Evolutionary conservation across 23 tunicate genomes (phyloP).

Genomic region (Corella eumyota): DNA sequence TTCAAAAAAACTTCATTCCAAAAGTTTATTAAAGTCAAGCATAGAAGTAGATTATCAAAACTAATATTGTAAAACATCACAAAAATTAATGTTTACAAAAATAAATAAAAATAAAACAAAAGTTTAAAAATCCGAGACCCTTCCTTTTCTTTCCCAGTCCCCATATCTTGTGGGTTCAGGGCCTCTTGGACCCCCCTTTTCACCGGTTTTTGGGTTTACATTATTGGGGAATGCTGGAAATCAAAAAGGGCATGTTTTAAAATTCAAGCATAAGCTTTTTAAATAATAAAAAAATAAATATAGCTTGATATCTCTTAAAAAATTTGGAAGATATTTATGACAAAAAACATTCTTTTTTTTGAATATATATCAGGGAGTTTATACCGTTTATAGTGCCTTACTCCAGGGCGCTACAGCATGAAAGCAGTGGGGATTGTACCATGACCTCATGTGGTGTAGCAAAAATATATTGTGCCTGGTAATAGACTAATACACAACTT

Average conservation of each 20-base stretch:
- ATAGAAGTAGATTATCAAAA: too few species aligned
- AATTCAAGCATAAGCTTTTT: background rate
- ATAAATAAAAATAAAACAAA: background rate
- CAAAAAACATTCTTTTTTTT: too few species aligned
- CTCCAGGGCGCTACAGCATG: too few species aligned
- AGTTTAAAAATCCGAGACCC: slow-evolving; percentile 70
- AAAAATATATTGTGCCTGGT: too few species aligned
- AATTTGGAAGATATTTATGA: background rate
- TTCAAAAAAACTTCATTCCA: too few species aligned
- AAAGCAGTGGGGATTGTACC: too few species aligned
- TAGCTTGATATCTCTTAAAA: background rate
- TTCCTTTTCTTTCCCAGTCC: slow-evolving; percentile 92
- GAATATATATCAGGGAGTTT: too few species aligned
- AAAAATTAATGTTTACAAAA: background rate
- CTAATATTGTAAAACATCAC: background rate
- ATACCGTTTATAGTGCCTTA: too few species aligned
- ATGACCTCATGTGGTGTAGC: too few species aligned
- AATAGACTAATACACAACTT: too few species aligned
- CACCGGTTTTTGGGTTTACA: slow-evolving; percentile 76
- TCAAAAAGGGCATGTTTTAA: background rate
- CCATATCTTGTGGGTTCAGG: slow-evolving; percentile 95
- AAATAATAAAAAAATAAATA: background rate
- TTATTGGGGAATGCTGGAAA: slow-evolving; percentile 43
- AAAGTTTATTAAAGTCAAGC: too few species aligned
- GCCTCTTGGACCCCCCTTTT: slow-evolving; percentile 74